Conservation (phyloP, 2,888 invertebrate species). For the Yponomeuta malinellus region DNA sequence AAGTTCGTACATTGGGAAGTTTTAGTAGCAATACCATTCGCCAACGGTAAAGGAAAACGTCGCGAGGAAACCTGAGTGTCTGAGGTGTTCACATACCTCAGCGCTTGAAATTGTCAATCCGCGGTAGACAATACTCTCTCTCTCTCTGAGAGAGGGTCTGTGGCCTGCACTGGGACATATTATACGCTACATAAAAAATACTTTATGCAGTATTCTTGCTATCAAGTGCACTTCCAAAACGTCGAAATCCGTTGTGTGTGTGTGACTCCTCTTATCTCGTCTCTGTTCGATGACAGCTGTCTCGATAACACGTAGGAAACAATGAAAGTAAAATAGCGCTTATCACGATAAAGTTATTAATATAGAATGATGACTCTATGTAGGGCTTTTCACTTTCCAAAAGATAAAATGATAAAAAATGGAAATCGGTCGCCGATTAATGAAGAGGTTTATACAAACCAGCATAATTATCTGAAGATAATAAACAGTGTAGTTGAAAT, state of each 20-base stretch:
- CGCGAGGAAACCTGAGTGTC: no score
- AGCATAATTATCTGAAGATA: no score
- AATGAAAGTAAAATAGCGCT: slow-evolving; percentile 29
- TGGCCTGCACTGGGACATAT: no score
- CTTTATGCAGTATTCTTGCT: background rate
- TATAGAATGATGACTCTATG: background rate
- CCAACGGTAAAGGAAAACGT: no score
- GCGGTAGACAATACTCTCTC: no score
- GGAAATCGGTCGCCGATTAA: background rate
- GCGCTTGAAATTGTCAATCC: no score
- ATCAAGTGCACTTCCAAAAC: slow-evolving; percentile 12
- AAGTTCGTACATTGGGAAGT: no score
- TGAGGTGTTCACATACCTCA: no score
- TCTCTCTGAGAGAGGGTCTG: no score
- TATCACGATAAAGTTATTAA: slow-evolving; percentile 31
- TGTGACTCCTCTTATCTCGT: slow-evolving; percentile 33
- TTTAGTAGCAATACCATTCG: no score
- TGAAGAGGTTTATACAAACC: background rate
- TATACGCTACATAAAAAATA: no score
- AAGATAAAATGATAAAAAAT: background rate
- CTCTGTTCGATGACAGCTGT: slow-evolving; percentile 44
- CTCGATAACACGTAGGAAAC: slow-evolving; percentile 42
- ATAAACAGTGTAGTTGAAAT: no score
- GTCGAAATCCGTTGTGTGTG: slow-evolving; percentile 29
- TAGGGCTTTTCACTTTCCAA: background rate